Evolutionary conservation across 2,888 invertebrate species (phyloP), one percentile per base, ranked within the genome.

Genomic region (Sinotaia quadrata): DNA sequence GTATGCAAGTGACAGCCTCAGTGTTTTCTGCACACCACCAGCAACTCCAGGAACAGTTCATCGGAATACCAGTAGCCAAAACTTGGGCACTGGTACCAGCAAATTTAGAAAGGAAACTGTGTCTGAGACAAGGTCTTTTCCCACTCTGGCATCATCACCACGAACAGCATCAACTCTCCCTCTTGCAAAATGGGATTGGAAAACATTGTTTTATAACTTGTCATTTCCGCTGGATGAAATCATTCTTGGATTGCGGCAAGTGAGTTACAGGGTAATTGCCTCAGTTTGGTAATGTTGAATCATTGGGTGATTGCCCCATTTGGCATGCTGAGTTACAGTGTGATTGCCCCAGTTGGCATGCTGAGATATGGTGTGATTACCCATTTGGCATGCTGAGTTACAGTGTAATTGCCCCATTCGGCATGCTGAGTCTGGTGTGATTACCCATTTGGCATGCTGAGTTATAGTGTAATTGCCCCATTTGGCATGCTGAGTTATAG

Each of bases 111-210:
- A 29, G 54, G 18, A 24, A 31, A 29, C 54, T 5, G 31, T 54
- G 54, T 44, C 56, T 8, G 31, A 41, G 21, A 54, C 52, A 33
- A 37, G 44, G 1, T 65, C 65, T 24, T 29, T 54, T 18, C 18
- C 44, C 31, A 15, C n/a, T 4, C 24, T 59, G 49, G n/a, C 41
- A 4, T 24, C 49, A 2, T 24, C 47, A 29, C 10, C 58, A 24
- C 62, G 44, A n/a, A 33, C 69, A 33, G 56, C 49, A 36, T 59
- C 65, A 12, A 51, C 67, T 24, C n/a, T 71, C 49, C 56, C 73
- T 10, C 24, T 73, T 12, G 61, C 73, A 3, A 56, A 68, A 2
- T 73, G 72, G 73, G 71, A 73, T 57, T 75, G 75, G 75, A 75
- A 73, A 58, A 73, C 69, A 4, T 33, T 73, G 41, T 69, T 75